Base-by-base conservation (phyloP, 2,888 invertebrate species). In the Chymomyza caudatula region DNA sequence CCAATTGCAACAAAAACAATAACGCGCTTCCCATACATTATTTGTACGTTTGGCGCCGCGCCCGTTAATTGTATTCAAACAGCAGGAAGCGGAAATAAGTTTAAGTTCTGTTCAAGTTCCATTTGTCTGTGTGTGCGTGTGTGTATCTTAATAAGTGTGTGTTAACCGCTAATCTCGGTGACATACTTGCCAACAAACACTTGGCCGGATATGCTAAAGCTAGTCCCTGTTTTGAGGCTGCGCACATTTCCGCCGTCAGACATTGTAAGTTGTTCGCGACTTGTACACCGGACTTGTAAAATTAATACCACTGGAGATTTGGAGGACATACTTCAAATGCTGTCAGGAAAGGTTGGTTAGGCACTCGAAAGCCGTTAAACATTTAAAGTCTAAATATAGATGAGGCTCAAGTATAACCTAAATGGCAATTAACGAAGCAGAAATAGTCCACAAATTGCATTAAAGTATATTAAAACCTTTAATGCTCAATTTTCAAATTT, bases 51-150 rank as follows among this genome's bases (percentile, higher is more conserved):
- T 47, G 47, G 17, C 47, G 29, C 11, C 49, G 65, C 58, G 67
- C 55, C 69, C 62, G 77, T 76, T 76, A 85, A 85, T 81, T 82
- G 77, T 76, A 67, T 74, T 71, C 72, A 70, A 76, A 75, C 63
- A 74, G 71, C 69, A 79, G 85, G 85, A 81, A 85, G 65, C 77
- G 85, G 85, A 84, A 85, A 78, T 78, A 77, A 67, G 76, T 74
- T 73, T 63, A 74, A 78, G 76, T 73, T 74, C 61, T 62, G 73
- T 65, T 23, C 42, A 37, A 22, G 42, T 44, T 43, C 43, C 23
- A 51, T 53, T 11, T 22, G 29, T 37, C 54, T 29, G 29, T 8
- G 29, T 37, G 8, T 59, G 6, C 1, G 23, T 23, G 15, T 20
- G 6, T 58, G 49, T 23, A n/a, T n/a, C n/a, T n/a, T n/a, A n/a